Evolutionary conservation across 2,797 vertebrate species (phyloP).

Genomic region (Sebastes matsubarae): DNA sequence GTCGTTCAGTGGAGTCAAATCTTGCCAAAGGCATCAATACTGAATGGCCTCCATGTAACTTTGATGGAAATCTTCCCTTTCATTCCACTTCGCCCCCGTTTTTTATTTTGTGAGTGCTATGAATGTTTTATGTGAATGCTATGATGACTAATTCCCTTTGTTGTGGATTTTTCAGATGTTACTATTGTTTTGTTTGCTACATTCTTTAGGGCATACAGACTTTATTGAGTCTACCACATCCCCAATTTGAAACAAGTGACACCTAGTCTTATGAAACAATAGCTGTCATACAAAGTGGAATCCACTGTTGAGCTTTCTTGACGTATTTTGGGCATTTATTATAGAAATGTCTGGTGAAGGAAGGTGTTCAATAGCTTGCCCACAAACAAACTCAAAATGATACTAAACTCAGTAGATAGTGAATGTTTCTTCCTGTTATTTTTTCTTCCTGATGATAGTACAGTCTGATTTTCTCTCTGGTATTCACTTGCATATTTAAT

Average conservation of each 20-base stretch:
- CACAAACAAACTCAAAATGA: not conserved
- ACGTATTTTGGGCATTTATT: not conserved
- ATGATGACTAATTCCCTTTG: slow-evolving; percentile 37
- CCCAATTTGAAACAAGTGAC: not conserved
- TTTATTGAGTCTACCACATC: not conserved
- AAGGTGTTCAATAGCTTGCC: not conserved
- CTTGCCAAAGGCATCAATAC: not conserved
- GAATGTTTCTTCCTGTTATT: not conserved
- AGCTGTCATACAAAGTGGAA: not conserved
- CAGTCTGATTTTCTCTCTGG: not conserved
- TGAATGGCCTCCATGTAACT: not conserved
- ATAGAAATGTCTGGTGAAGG: not conserved
- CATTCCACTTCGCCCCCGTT: not conserved
- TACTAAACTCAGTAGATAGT: not conserved
- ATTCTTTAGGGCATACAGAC: not conserved
- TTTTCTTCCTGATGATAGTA: not conserved
- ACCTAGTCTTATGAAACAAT: not conserved
- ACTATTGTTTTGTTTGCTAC: slow-evolving; percentile 3
- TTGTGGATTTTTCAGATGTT: slow-evolving; percentile 31
- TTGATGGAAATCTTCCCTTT: slow-evolving; percentile 23
- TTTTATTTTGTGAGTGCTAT: slow-evolving; percentile 19
- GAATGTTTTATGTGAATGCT: slow-evolving; percentile 26
- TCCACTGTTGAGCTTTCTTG: not conserved
- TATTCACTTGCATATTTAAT: not conserved
- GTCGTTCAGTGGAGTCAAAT: not conserved